These are phyloP conservation scores for Thereva unica DNA, from an alignment of 2,888 invertebrate genomes.

Conservation along the genomic window DNA sequence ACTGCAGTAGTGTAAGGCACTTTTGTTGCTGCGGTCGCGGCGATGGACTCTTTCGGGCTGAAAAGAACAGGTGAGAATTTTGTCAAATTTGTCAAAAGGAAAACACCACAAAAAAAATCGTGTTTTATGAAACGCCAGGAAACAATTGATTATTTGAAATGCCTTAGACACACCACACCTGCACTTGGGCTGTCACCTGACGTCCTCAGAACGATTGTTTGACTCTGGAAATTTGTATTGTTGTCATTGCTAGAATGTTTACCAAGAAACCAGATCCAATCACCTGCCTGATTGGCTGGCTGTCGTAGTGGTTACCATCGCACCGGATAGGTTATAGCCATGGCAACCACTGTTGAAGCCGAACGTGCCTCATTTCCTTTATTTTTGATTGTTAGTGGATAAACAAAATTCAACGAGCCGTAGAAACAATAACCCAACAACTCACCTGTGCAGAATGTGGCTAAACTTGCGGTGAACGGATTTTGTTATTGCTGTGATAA, in stretches of 20 bases:
- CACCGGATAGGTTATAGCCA: conserved; percentile 10
- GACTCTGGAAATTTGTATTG: conserved; percentile 4
- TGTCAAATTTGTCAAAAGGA: background rate
- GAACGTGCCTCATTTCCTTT: background rate
- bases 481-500: background rate
- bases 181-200: conserved; percentile 8
- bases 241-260: conserved; percentile 28
- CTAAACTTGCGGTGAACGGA: background rate
- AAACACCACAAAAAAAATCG: background rate
- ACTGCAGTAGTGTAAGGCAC: conserved; percentile 91
- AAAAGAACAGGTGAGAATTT: conserved; percentile 42
- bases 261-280: conserved; percentile 28
- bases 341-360: conserved; percentile 2
- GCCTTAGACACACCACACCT: background rate
- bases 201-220: conserved; percentile 7
- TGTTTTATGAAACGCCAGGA: background rate
- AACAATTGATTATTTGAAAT: background rate
- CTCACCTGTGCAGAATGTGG: conserved; percentile 2
- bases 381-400: conserved; percentile 16
- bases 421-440: conserved; percentile 3
- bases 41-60: conserved; percentile 68
- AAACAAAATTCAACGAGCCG: conserved; percentile 10
- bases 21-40: conserved; percentile 80
- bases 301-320: conserved; percentile 1
- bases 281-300: conserved; percentile 11